Evolutionary conservation across 2,113 vertebrate genomes (phyloP).

Genomic region (Entosphenus tridentatus): DNA sequence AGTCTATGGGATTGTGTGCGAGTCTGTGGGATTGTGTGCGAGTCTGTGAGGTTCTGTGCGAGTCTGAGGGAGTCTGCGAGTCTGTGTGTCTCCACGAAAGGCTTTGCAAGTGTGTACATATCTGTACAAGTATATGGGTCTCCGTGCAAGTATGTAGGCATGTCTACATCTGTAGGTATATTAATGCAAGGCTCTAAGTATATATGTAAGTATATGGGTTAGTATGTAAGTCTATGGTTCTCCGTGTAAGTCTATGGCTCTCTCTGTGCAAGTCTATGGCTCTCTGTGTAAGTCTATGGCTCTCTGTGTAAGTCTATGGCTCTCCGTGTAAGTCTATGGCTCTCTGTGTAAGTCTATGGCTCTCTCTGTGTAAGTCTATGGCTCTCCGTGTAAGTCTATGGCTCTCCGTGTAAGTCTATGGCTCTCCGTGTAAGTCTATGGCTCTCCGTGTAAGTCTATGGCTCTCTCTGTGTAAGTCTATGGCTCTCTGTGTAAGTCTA

Average conservation of each 20-base stretch:
- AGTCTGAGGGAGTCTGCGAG: no score
- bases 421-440: no score
- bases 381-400: not conserved
- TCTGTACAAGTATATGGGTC: no score
- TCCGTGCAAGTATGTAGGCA: no score
- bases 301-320: not conserved
- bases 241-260: no score
- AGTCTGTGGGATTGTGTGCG: not conserved
- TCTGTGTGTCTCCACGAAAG: no score
- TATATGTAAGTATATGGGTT: no score
- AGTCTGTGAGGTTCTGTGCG: not conserved
- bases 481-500: not conserved
- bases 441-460: not conserved
- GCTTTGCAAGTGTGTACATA: no score
- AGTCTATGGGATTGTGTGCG: not conserved
- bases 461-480: not conserved
- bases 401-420: no score
- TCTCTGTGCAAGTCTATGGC: not conserved
- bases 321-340: not conserved
- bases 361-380: not conserved
- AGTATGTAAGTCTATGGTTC: no score
- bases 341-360: not conserved
- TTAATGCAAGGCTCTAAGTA: no score
- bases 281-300: not conserved
- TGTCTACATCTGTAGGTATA: no score